phyloP scores from a whole-genome alignment of 53 echinoderm and acorn worm genomes.

The Hippasteria phrygiana region DNA sequence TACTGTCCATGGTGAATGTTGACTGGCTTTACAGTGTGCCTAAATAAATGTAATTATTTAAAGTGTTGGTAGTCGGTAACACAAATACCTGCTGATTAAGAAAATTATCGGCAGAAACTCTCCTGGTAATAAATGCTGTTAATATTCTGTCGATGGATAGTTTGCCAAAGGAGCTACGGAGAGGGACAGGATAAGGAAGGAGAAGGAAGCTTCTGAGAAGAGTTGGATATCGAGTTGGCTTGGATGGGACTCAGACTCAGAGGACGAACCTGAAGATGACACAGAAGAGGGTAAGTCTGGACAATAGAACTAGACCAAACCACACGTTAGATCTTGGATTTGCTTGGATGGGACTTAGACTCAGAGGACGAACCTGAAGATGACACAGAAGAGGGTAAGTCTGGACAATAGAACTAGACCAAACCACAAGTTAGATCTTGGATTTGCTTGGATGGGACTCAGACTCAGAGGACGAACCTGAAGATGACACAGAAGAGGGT shows the following conservation, averaged over 20 bases:
- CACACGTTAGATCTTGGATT: too few species aligned
- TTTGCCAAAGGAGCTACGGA: conserved; percentile 85
- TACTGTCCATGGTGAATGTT: too few species aligned
- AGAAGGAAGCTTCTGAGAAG: conserved; percentile 69
- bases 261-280: conserved; percentile 75
- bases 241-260: conserved; percentile 69
- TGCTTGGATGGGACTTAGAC: too few species aligned
- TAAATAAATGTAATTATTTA: too few species aligned
- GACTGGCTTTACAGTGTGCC: too few species aligned
- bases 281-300: conserved; percentile 58
- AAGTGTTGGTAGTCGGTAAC: too few species aligned
- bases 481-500: conserved; percentile 35
- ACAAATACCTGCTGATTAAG: too few species aligned
- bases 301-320: background rate
- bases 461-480: conserved; percentile 59
- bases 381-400: background rate
- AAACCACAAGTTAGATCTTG: background rate
- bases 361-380: background rate
- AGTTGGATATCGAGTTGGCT: conserved; percentile 77
- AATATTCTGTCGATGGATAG: conserved; percentile 11
- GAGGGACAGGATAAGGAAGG: conserved; percentile 71
- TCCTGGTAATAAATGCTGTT: background rate
- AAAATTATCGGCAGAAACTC: background rate
- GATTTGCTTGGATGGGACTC: conserved; percentile 30
- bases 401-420: too few species aligned